A percentile compares a stretch with the other conserved stretches of the same genome.
Evolutionary conservation across 1,140 invertebrate species (phyloP).

Genomic region (Drosophila mojavensis): DNA sequence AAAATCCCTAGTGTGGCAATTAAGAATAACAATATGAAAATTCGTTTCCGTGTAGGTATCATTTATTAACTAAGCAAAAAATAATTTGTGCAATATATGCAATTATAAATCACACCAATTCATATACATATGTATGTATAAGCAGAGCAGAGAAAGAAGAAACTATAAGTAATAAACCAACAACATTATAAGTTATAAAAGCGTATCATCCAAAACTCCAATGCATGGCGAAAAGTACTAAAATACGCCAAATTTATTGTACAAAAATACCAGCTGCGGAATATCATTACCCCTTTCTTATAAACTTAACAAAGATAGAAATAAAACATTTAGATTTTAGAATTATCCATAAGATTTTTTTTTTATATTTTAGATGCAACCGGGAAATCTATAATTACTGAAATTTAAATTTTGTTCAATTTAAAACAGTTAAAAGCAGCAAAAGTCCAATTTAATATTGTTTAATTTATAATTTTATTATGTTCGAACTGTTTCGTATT

Average conservation of each 20-base stretch:
- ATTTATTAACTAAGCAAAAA: conserved; percentile 39
- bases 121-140: not conserved
- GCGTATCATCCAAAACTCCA: not conserved
- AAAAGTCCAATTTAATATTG: too few relatives aligned
- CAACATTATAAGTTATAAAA: conserved; percentile 14
- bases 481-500: too few relatives aligned
- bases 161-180: conserved; percentile 8
- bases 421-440: too few relatives aligned
- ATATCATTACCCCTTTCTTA: not conserved
- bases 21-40: conserved; percentile 41
- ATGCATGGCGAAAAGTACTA: not conserved
- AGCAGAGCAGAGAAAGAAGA: not conserved
- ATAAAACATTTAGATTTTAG: too few relatives aligned
- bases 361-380: too few relatives aligned
- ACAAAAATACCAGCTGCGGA: conserved; percentile 18
- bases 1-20: conserved; percentile 38
- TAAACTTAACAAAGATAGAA: not conserved
- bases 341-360: too few relatives aligned
- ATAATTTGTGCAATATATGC: conserved; percentile 43
- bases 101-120: conserved; percentile 20
- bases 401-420: too few relatives aligned
- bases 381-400: too few relatives aligned
- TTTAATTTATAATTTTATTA: too few relatives aligned
- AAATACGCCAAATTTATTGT: conserved; percentile 1
- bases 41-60: conserved; percentile 53